Percentiles rank a stretch among this genome's conserved stretches.
Evolutionary conservation across 2,888 invertebrate species (phyloP).

Genomic region (Stratiomys singularior): DNA sequence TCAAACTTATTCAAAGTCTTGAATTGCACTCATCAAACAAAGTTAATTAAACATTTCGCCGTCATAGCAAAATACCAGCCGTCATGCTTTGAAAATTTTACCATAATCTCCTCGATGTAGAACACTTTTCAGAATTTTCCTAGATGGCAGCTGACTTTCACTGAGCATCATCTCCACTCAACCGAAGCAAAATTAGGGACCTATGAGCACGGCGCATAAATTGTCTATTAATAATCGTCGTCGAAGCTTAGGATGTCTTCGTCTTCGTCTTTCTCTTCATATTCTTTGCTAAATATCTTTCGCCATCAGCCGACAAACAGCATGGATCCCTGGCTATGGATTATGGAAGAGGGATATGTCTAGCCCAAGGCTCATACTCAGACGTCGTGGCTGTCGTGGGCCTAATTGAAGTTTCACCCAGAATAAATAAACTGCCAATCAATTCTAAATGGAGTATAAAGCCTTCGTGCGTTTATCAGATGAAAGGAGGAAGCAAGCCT

Average conservation of each 20-base stretch:
- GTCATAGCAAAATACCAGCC: neutral
- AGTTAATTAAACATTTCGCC: neutral
- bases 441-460: slow-evolving; percentile 24
- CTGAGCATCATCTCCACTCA: slow-evolving; percentile 11
- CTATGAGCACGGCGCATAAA: slow-evolving; percentile 29
- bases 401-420: slow-evolving; percentile 41
- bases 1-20: neutral
- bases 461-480: slow-evolving; percentile 14
- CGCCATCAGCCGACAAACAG: neutral
- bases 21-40: neutral
- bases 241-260: slow-evolving; percentile 34
- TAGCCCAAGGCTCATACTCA: neutral
- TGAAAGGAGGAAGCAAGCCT: neutral
- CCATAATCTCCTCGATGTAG: neutral
- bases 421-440: slow-evolving; percentile 47
- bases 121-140: neutral
- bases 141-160: slow-evolving; percentile 6
- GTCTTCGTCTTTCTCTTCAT: no score
- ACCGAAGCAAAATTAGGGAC: slow-evolving; percentile 26
- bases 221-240: slow-evolving; percentile 41
- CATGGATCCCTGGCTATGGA: neutral
- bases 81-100: neutral
- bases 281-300: slow-evolving; percentile 12
- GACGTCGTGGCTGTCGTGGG: slow-evolving; percentile 30
- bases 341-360: neutral